phyloP scores from a whole-genome alignment of 1,140 invertebrate species.

The Lamellibrachia luymesi region DNA sequence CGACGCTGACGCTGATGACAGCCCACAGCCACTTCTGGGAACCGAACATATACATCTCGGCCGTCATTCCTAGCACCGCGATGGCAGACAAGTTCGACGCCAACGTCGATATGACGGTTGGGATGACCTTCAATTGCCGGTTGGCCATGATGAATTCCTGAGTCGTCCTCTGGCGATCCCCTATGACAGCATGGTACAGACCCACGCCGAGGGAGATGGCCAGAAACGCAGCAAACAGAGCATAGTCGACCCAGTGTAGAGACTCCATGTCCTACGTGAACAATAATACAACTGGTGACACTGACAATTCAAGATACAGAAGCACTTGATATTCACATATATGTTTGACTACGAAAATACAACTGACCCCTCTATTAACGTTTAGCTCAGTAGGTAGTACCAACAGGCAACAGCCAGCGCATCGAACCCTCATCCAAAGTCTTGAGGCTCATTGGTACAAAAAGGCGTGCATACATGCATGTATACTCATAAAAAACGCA shows the following conservation, averaged over 20 bases:
- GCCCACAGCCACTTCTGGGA: constrained; percentile 28
- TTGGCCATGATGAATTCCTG: constrained; percentile 23
- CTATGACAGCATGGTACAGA: constrained; percentile 20
- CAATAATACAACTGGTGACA: neutral
- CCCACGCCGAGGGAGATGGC: constrained; percentile 20
- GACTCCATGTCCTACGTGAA: neutral
- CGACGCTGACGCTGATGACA: neutral
- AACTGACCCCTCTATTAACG: too few species aligned
- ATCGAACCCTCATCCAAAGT: too few species aligned
- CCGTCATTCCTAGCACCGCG: constrained; percentile 37
- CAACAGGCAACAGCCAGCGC: too few species aligned
- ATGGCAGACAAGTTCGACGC: constrained; percentile 39
- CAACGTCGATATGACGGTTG: constrained; percentile 17
- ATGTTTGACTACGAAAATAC: too few species aligned
- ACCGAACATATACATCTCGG: constrained; percentile 36
- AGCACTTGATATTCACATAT: too few species aligned
- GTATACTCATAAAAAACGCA: too few species aligned
- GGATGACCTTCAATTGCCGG: constrained; percentile 20
- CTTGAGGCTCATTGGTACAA: too few species aligned
- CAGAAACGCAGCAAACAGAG: constrained; percentile 18
- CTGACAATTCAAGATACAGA: too few species aligned
- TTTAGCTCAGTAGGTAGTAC: too few species aligned
- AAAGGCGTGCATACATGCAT: too few species aligned
- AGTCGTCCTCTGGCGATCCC: constrained; percentile 23
- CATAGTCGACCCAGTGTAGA: constrained; percentile 23